These are phyloP conservation scores for Myiozetetes cayanensis DNA, from an alignment of 2,113 vertebrate genomes.

Conservation along the genomic window DNA sequence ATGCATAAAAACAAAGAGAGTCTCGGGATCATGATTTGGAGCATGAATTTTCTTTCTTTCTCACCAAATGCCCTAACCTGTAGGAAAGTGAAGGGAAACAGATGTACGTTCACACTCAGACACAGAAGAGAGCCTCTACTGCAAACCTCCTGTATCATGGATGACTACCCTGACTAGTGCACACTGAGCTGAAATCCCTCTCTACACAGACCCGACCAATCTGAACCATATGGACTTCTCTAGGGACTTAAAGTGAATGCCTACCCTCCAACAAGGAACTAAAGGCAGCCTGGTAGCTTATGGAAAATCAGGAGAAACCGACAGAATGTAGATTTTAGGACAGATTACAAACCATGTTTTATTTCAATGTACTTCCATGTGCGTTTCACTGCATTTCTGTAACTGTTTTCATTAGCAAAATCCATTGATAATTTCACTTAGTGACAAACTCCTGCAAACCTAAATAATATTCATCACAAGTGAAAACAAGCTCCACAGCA, in stretches of 20 bases:
- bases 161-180: background rate
- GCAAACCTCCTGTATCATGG: background rate
- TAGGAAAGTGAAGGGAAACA: background rate
- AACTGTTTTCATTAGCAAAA: background rate
- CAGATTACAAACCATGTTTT: background rate
- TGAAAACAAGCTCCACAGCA: background rate
- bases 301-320: background rate
- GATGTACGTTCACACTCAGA: background rate
- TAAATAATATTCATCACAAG: background rate
- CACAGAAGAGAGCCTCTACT: accelerated
- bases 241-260: background rate
- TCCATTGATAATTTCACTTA: background rate
- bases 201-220: background rate
- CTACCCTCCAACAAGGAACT: background rate
- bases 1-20: background rate
- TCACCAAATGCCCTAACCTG: background rate
- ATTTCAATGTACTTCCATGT: background rate
- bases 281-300: background rate
- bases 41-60: background rate
- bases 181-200: background rate
- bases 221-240: background rate
- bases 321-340: background rate
- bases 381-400: background rate
- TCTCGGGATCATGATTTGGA: background rate
- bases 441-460: background rate